Evolutionary conservation across 2,113 vertebrate species (phyloP).

Genomic region (Indicator indicator): DNA sequence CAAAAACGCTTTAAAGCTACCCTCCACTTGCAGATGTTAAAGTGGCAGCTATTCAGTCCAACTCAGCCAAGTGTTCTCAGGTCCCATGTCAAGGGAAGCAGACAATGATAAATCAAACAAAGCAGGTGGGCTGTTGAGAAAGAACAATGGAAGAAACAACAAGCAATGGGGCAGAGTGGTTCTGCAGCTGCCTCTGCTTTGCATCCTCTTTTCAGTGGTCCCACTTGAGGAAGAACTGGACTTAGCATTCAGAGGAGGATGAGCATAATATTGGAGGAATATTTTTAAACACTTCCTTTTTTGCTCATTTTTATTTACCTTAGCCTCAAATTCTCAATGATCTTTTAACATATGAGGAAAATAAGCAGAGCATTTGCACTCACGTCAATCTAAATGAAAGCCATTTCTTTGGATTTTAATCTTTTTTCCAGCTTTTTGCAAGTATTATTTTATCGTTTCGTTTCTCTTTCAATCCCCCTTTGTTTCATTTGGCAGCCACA

Average conservation of each 20-base stretch:
- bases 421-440: neutral
- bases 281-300: neutral
- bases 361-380: slow-evolving; percentile 29
- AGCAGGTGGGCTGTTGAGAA: neutral
- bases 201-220: neutral
- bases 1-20: neutral
- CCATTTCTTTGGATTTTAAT: neutral
- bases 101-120: slow-evolving; percentile 19
- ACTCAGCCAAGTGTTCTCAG: slow-evolving; percentile 1
- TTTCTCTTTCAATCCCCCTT: slow-evolving; percentile 66
- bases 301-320: neutral
- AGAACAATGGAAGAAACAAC: neutral
- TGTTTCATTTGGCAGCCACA: slow-evolving; percentile 68
- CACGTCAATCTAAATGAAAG: neutral
- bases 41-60: neutral
- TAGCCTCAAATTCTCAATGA: neutral
- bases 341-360: slow-evolving; percentile 21
- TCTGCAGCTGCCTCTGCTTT: slow-evolving; percentile 2
- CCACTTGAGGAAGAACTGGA: neutral
- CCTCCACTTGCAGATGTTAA: neutral
- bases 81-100: slow-evolving; percentile 20
- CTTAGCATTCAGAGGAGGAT: neutral
- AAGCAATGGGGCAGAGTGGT: neutral
- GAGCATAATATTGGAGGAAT: neutral
- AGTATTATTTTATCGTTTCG: neutral